Base-by-base conservation (phyloP, 1,140 invertebrate genomes). In the Zaprionus taronus region DNA sequence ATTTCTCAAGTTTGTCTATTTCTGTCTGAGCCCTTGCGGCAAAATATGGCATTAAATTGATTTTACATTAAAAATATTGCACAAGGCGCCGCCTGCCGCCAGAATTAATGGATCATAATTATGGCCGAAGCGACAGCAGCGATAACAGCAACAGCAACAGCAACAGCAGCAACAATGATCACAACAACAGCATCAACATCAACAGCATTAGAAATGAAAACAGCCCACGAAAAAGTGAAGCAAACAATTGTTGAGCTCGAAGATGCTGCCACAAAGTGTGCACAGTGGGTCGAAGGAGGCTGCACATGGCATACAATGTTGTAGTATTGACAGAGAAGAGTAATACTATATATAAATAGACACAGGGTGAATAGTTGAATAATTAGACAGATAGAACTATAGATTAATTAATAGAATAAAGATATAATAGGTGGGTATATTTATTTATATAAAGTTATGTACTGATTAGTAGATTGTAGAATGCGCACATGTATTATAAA, bases 31-130 rank as follows among this genome's bases (percentile, higher is more conserved):
- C 73, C 83, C 81, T 67, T 66, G 60, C 6, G 80, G 83, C 84
- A 71, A 80, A 80, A 87, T 87, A 80, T 77, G 83, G 77, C 77
- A 87, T 87, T 87, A 87, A 87, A 87, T 87, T 80, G 84, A 87
- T 87, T 87, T 87, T 80, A 87, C 83, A 87, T 87, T 87, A 80
- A 87, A 87, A 87, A 87, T 87, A 87, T 87, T 87, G 83, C 83
- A 87, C 83, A 87, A 87, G 83, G 68, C 83, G 80, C 72, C 73
- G 81, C 69, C 72, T 71, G 83, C 67, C 72, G 62, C 80, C 83
- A 87, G 83, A 87, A 87, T 87, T 87, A 87, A 87, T 87, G 83
- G 83, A 87, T 87, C 83, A 87, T 87, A 87, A 87, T 87, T 87
- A 87, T 87, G 77, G 76, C 70, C 64, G 7, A 80, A 79, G 51